These are phyloP conservation scores for Zaprionus taronus DNA, from an alignment of 1,140 invertebrate species.

Conservation along the genomic window DNA sequence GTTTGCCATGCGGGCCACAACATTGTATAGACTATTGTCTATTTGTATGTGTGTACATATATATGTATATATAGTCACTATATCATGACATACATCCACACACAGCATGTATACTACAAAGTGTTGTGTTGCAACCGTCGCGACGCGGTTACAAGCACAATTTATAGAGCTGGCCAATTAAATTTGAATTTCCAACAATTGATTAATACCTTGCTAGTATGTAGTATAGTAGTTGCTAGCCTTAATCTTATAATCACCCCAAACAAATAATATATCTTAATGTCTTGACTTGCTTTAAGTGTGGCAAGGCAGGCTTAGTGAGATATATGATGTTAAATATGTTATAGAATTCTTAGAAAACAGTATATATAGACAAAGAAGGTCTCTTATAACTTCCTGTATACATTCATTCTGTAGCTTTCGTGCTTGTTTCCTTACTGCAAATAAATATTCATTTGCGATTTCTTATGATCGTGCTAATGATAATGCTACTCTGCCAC, in stretches of 20 bases:
- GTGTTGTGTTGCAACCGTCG: neutral
- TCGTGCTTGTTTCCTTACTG: neutral
- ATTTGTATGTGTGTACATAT: too few relatives aligned
- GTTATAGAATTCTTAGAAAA: neutral
- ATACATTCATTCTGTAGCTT: too few relatives aligned
- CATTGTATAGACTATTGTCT: neutral
- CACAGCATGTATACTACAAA: too few relatives aligned
- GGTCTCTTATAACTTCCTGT: too few relatives aligned
- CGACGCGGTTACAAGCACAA: neutral
- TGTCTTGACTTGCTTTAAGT: neutral
- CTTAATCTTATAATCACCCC: conserved; percentile 1
- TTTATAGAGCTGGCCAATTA: conserved; percentile 10
- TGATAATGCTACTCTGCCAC: neutral
- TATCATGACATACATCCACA: neutral
- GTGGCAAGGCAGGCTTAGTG: neutral
- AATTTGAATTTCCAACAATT: conserved; percentile 7
- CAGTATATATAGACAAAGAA: too few relatives aligned
- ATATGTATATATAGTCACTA: neutral
- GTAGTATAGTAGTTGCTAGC: neutral
- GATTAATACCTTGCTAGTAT: neutral
- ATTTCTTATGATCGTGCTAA: neutral
- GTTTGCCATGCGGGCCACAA: conserved; percentile 40
- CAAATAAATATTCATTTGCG: neutral
- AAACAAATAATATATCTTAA: neutral
- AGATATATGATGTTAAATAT: neutral